Evolutionary conservation across 2,113 vertebrate genomes (phyloP), one percentile per base, ranked within the genome.

Genomic region (Setophaga petechia): DNA sequence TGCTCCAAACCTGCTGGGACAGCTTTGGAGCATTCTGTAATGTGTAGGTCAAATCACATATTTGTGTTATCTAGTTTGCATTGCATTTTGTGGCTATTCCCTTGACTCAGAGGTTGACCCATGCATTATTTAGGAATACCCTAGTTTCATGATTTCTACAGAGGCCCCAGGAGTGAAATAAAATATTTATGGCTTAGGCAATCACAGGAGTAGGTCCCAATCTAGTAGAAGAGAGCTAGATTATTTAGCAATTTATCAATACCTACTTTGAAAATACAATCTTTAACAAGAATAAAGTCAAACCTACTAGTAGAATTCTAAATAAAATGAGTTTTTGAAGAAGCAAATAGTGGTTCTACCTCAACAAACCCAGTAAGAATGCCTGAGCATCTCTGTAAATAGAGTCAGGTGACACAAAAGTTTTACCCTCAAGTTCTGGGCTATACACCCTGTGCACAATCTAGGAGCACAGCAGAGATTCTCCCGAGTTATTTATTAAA

Each of bases 1-100:
- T 10, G 31, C 55, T 12, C 10, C 63, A 90, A 41, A 73, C 5
- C 18, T 71, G 4, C 51, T 54, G 33, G 23, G 11, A 78, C 15
- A 61, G 18, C 12, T 66, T 74, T 69, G 55, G 41, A 78, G 11
- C 10, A 23, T 5, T 39, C 17, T 14, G 3, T 24, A 61, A 61
- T 0, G 0, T 41, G 25, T 28, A 18, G 23, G 12, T 78, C 43
- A 62, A 62, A 57, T 10, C 10, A 54, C 10, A 30, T 44, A 2
- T 52, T 79, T 77, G 4, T 43, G 2, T 54, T 74, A 9, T 20
- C 55, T 43, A 57, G 10, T 71, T 75, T 71, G 33, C 13, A 25
- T 18, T 79, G 21, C 2, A 74, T 69, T 82, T 78, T 83, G 28
- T 62, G 15, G 12, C 8, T 71, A 44, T n/a, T 58, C 10, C 10